Percentiles rank a stretch among this genome's conserved stretches.
These are phyloP conservation scores for Ennomos quercinarius DNA, from an alignment of 2,888 invertebrate species.

Conservation along the genomic window DNA sequence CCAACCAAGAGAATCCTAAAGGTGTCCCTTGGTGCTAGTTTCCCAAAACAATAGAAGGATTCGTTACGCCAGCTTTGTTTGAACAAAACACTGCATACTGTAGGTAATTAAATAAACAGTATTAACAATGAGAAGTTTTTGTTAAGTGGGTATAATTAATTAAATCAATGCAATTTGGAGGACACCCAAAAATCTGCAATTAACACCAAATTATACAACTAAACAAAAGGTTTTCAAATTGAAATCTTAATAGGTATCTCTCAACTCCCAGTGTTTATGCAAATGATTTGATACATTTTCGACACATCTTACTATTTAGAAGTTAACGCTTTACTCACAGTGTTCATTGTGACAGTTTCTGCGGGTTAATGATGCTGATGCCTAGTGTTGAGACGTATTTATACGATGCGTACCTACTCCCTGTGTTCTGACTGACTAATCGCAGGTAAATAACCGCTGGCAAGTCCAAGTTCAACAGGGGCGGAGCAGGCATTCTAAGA, in stretches of 20 bases:
- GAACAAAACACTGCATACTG: slow-evolving; percentile 11
- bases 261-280: not conserved
- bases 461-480: slow-evolving; percentile 26
- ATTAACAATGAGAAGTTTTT: slow-evolving; percentile 14
- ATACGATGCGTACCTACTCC: slow-evolving; percentile 49
- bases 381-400: slow-evolving; percentile 54
- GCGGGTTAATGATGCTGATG: slow-evolving; percentile 50
- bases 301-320: slow-evolving; percentile 10
- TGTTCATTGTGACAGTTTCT: slow-evolving; percentile 68
- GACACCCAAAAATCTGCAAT: not conserved
- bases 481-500: slow-evolving; percentile 9
- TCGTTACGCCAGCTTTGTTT: slow-evolving; percentile 1
- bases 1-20: too few relatives aligned
- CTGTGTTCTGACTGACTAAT: slow-evolving; percentile 56
- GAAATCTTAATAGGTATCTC: not conserved
- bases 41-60: slow-evolving; percentile 5
- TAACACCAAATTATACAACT: not conserved
- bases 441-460: slow-evolving; percentile 61
- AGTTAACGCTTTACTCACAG: slow-evolving; percentile 59
- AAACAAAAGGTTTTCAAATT: too few relatives aligned
- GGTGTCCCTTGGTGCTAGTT: not conserved
- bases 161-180: slow-evolving; percentile 14
- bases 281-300: slow-evolving; percentile 1
- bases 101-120: slow-evolving; percentile 8
- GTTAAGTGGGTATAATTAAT: slow-evolving; percentile 19